Evolutionary conservation across 2,797 vertebrate species (phyloP).

Genomic region (Lepilemur ruficaudatus): DNA sequence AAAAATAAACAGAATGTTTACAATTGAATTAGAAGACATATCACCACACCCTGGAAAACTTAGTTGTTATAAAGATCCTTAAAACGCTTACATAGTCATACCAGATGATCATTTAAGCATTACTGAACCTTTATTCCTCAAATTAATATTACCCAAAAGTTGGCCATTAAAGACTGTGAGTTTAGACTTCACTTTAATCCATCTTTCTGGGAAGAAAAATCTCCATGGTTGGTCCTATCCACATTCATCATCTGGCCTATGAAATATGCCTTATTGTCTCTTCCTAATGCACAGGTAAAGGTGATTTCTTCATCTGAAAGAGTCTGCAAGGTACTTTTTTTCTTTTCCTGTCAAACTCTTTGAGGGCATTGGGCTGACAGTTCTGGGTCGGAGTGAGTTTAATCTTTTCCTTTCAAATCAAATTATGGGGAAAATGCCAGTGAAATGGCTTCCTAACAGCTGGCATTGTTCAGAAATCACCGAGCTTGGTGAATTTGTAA

Average conservation of each 20-base stretch:
- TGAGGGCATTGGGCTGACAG: slow-evolving; percentile 69
- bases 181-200: background rate
- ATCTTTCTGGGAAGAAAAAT: background rate
- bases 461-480: slow-evolving; percentile 77
- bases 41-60: background rate
- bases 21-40: background rate
- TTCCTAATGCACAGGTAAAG: background rate
- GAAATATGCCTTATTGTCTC: background rate
- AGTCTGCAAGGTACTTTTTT: background rate
- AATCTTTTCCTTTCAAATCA: slow-evolving; percentile 78
- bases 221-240: background rate
- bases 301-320: slow-evolving; percentile 47
- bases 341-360: slow-evolving; percentile 69
- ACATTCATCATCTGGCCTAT: background rate
- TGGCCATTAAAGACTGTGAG: background rate
- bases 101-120: background rate
- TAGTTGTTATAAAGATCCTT: background rate
- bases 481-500: slow-evolving; percentile 71
- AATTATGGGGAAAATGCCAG: slow-evolving; percentile 75
- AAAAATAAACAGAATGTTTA: slow-evolving; percentile 12
- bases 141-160: background rate
- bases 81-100: background rate
- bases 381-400: slow-evolving; percentile 65
- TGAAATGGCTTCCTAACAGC: slow-evolving; percentile 71
- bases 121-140: background rate